Evolutionary conservation across 2,888 invertebrate genomes (phyloP).

Genomic region (Rhabditophanes sp.): DNA sequence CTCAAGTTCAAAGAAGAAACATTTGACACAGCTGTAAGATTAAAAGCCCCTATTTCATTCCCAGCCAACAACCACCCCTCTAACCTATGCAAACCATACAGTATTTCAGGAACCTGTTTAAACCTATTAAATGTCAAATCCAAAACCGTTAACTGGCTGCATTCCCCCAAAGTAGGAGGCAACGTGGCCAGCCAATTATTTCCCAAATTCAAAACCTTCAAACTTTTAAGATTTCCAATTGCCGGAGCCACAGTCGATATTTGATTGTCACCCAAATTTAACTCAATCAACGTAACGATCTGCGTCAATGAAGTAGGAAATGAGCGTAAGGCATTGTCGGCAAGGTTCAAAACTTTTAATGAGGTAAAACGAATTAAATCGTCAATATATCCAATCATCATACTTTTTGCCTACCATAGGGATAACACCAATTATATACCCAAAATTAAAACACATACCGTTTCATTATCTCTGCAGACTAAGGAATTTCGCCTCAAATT

Average conservation of each 20-base stretch:
- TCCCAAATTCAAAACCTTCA: slow-evolving; percentile 18
- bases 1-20: too few species aligned
- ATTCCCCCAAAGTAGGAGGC: slow-evolving; percentile 19
- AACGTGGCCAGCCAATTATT: slow-evolving; percentile 25
- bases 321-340: slow-evolving; percentile 45
- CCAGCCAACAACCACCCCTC: too few species aligned
- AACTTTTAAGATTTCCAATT: slow-evolving; percentile 24
- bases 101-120: too few species aligned
- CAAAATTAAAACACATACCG: too few species aligned
- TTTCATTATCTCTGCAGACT: slow-evolving; percentile 8
- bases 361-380: slow-evolving; percentile 45
- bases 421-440: background rate
- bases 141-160: slow-evolving; percentile 12
- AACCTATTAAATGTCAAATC: slow-evolving; percentile 32
- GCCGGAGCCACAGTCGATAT: slow-evolving; percentile 41
- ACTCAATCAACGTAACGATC: slow-evolving; percentile 15
- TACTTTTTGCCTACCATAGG: slow-evolving; percentile 9
- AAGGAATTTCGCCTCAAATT: slow-evolving; percentile 47
- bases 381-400: slow-evolving; percentile 46
- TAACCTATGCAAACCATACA: too few species aligned
- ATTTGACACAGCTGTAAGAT: too few species aligned
- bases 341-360: slow-evolving; percentile 46
- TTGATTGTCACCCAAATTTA: slow-evolving; percentile 23
- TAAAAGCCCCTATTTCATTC: too few species aligned
- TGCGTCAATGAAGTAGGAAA: slow-evolving; percentile 46